Conservation (phyloP, 2,113 vertebrate species). For the Arizona elegans region DNA sequence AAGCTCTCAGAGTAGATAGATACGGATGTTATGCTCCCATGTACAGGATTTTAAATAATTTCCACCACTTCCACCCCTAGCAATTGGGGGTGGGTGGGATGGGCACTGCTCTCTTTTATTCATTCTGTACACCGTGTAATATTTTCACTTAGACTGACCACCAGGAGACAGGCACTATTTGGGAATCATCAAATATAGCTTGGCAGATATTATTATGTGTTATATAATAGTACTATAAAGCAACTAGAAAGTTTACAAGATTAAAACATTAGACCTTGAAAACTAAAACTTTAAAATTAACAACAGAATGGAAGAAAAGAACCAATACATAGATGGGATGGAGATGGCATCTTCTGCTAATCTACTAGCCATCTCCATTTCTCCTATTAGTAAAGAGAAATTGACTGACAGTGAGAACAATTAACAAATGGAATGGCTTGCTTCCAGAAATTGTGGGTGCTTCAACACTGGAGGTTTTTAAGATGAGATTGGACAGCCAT, state of each 20-base stretch:
- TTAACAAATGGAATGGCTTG: not conserved
- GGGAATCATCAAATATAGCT: not conserved
- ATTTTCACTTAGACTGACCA: not conserved
- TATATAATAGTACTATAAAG: not conserved
- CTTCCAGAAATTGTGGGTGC: not conserved
- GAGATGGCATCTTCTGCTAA: not conserved
- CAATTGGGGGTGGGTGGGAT: not conserved
- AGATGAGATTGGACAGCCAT: not conserved
- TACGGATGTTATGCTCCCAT: not conserved
- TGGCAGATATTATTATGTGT: not conserved
- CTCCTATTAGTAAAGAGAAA: not conserved
- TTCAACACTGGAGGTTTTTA: not conserved
- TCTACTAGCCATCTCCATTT: not conserved
- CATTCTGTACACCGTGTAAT: not conserved
- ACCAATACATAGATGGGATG: not conserved
- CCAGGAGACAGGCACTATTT: not conserved
- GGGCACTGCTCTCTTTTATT: not conserved
- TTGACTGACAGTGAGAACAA: not conserved
- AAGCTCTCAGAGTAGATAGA: not conserved
- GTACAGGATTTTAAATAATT: not conserved
- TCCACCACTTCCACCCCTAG: not conserved
- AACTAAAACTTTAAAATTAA: not conserved
- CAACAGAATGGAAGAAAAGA: not conserved
- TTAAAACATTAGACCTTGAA: not conserved
- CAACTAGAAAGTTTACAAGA: not conserved